Evolutionary conservation across 1,140 invertebrate species (phyloP).

Genomic region (Agrilus planipennis): DNA sequence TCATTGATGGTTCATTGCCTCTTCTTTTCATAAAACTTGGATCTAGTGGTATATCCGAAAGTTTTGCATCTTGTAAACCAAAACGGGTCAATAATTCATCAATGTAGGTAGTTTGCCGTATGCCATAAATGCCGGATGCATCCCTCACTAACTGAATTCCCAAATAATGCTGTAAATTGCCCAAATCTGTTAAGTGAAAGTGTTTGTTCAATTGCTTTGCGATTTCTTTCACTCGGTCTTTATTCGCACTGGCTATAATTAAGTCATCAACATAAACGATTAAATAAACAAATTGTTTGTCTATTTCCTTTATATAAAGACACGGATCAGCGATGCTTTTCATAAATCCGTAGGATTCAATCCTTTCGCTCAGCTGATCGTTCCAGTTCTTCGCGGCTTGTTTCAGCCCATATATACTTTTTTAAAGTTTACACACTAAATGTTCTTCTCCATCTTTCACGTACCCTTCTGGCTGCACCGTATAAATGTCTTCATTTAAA

Average conservation of each 20-base stretch:
- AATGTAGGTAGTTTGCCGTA: background rate
- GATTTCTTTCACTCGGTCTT: background rate
- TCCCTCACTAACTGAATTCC: background rate
- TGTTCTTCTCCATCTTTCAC: background rate
- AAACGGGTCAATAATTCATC: conserved; percentile 1
- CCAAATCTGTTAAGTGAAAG: background rate
- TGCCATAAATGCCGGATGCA: background rate
- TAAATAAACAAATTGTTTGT: background rate
- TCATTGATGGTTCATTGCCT: background rate
- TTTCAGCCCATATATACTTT: background rate
- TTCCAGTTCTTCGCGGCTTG: background rate
- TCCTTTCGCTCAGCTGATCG: background rate
- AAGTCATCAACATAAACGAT: background rate
- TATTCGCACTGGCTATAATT: background rate
- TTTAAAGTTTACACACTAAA: too few relatives aligned
- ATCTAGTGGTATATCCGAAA: background rate
- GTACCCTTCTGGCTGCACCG: background rate
- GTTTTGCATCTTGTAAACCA: background rate
- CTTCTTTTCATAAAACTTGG: background rate
- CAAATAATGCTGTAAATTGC: background rate
- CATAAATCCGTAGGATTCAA: background rate
- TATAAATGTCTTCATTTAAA: background rate
- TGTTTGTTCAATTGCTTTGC: background rate
- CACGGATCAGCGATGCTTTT: background rate
- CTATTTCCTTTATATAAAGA: background rate